phyloP scores from a whole-genome alignment of 2,888 invertebrate species.

The Camptogramma bilineatum region DNA sequence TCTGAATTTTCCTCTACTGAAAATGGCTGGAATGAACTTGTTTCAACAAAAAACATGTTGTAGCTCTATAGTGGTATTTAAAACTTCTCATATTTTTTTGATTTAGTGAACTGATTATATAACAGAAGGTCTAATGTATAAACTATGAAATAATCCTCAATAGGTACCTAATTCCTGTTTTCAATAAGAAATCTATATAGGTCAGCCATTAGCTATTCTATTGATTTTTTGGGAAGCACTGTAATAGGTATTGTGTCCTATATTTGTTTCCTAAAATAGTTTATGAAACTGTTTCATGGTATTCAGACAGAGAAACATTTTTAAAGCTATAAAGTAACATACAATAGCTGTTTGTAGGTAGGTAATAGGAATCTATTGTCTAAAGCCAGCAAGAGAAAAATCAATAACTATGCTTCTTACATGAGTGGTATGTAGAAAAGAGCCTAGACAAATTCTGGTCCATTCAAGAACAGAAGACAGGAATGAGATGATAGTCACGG shows the following conservation, averaged over 20 bases:
- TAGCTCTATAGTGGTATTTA: neutral
- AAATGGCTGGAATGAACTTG: neutral
- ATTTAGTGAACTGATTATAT: too few species aligned
- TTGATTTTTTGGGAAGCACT: constrained; percentile 27
- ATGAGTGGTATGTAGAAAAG: constrained; percentile 36
- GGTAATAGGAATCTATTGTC: constrained; percentile 58
- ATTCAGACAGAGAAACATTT: neutral
- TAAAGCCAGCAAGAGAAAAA: constrained; percentile 69
- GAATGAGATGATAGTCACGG: constrained; percentile 11
- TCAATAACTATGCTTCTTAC: constrained; percentile 72
- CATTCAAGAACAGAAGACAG: constrained; percentile 13
- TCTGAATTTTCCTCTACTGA: neutral
- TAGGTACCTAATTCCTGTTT: neutral
- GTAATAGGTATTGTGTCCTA: neutral
- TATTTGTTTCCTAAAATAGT: neutral
- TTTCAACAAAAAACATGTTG: neutral
- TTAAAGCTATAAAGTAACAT: neutral
- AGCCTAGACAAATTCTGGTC: constrained; percentile 36
- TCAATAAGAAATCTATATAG: constrained; percentile 6
- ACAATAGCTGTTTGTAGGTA: neutral
- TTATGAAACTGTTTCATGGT: neutral
- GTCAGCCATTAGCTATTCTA: constrained; percentile 25
- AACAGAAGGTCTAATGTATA: neutral
- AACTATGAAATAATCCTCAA: neutral
- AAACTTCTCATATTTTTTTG: neutral